These are phyloP conservation scores for Octopus bimaculoides DNA, from an alignment of 1,140 invertebrate species.

Conservation along the genomic window DNA sequence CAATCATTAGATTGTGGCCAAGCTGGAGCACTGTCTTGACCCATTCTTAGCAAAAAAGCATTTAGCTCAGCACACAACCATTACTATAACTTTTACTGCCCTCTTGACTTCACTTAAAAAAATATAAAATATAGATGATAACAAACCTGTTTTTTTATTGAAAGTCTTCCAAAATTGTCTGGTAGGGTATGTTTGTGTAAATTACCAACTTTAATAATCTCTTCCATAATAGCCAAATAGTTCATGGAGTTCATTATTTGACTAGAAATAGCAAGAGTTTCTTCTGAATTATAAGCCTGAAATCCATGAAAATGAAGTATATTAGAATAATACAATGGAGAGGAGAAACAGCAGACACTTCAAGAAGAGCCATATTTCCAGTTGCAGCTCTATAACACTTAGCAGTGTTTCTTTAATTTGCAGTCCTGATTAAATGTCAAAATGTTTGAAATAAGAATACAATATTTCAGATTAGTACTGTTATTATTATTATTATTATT, in stretches of 20 bases:
- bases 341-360: background rate
- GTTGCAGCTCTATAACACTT: background rate
- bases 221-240: conserved; percentile 50
- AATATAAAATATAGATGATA: too few relatives aligned
- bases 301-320: conserved; percentile 4
- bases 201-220: conserved; percentile 50
- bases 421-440: too few relatives aligned
- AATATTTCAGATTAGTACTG: background rate
- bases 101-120: too few relatives aligned
- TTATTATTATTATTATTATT: background rate
- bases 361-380: background rate
- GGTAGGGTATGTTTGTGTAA: conserved; percentile 38
- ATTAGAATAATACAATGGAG: background rate
- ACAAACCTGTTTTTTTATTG: conserved; percentile 47
- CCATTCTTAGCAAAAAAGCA: too few relatives aligned
- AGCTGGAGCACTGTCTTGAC: too few relatives aligned
- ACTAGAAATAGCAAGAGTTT: conserved; percentile 48
- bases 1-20: too few relatives aligned
- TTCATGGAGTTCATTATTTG: conserved; percentile 55
- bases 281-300: conserved; percentile 51
- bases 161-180: conserved; percentile 36
- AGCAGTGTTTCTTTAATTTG: background rate
- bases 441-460: background rate
- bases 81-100: too few relatives aligned
- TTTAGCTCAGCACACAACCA: too few relatives aligned